Conservation (phyloP, 2,888 invertebrate genomes). For the Protophormia terraenovae region DNA sequence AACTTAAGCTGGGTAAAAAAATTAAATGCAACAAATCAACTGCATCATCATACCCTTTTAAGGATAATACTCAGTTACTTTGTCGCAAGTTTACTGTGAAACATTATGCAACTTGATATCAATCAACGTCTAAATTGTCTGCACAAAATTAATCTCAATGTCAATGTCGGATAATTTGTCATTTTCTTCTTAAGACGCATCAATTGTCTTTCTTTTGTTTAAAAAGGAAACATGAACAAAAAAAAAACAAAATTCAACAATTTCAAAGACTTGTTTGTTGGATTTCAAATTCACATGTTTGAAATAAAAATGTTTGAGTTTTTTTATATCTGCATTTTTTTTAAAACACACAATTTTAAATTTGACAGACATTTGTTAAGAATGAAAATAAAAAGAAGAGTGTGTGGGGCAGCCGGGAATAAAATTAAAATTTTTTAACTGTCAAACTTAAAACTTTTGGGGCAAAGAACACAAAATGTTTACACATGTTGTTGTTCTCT, state of each 20-base stretch:
- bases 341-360: constrained; percentile 20
- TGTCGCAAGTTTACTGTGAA: constrained; percentile 31
- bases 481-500: constrained; percentile 49
- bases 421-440: constrained; percentile 62
- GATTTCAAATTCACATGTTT: constrained; percentile 52
- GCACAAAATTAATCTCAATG: constrained; percentile 65
- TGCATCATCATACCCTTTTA: background rate
- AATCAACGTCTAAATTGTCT: constrained; percentile 66
- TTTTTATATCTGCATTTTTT: background rate
- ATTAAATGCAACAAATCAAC: background rate
- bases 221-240: background rate
- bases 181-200: constrained; percentile 64
- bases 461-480: background rate
- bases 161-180: constrained; percentile 67
- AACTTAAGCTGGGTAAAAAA: background rate
- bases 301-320: background rate
- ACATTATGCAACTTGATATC: constrained; percentile 66
- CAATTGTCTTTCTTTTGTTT: constrained; percentile 23
- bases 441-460: constrained; percentile 41
- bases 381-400: constrained; percentile 1
- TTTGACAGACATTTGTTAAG: constrained; percentile 46
- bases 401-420: constrained; percentile 39
- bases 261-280: constrained; percentile 57
- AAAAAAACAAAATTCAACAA: constrained; percentile 25
- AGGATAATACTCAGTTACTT: background rate